These are phyloP conservation scores for Podargus strigoides DNA, from an alignment of 2,797 vertebrate genomes.

Conservation along the genomic window DNA sequence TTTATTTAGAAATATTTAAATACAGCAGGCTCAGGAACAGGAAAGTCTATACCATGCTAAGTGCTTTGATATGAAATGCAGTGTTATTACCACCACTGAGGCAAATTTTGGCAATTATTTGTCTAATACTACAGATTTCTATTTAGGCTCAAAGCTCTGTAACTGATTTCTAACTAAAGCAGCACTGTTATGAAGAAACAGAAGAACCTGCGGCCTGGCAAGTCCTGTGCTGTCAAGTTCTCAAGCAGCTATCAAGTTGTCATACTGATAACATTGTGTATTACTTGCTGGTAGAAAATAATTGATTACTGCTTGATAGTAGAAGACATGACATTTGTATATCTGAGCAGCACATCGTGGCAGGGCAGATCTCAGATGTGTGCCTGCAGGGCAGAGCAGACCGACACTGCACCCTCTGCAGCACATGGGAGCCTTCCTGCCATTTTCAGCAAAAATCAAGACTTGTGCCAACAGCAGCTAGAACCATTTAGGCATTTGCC, in stretches of 20 bases:
- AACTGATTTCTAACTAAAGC: neutral
- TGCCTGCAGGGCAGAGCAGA: neutral
- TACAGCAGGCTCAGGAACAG: neutral
- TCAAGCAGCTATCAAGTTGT: neutral
- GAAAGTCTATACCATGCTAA: neutral
- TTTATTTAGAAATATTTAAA: neutral
- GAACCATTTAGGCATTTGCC: neutral
- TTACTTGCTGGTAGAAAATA: neutral
- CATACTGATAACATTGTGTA: neutral
- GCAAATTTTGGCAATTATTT: neutral
- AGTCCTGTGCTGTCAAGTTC: neutral
- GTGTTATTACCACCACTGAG: neutral
- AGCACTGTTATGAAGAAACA: neutral
- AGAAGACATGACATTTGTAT: neutral
- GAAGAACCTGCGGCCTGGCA: neutral
- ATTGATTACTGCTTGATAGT: neutral
- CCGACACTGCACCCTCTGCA: neutral
- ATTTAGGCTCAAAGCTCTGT: neutral
- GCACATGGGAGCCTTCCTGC: neutral
- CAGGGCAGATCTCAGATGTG: neutral
- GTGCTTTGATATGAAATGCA: neutral
- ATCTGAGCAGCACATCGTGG: neutral
- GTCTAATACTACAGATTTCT: neutral
- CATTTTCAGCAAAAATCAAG: neutral
- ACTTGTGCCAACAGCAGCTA: neutral